Evolutionary conservation across 2,888 invertebrate species (phyloP).

Genomic region (Xestoiulus laeticollis): DNA sequence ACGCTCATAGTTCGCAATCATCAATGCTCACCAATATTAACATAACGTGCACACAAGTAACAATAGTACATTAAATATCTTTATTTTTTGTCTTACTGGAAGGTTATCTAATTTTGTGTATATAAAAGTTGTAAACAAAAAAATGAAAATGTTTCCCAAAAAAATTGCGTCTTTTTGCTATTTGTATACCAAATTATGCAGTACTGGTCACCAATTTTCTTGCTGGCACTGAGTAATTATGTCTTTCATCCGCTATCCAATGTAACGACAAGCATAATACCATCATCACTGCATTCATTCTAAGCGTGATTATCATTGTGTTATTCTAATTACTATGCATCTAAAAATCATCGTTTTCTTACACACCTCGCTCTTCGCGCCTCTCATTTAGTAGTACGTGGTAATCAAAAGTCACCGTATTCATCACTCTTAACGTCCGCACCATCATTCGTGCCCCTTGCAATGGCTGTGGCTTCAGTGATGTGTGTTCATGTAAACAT

Average conservation of each 20-base stretch:
- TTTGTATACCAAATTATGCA: not conserved
- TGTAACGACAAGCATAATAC: constrained; percentile 35
- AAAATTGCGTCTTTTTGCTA: not conserved
- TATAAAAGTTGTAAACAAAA: not conserved
- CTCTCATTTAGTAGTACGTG: constrained; percentile 16
- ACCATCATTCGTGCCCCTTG: constrained; percentile 30
- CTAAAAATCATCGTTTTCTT: not conserved
- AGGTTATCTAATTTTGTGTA: not conserved
- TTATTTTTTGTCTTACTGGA: not conserved
- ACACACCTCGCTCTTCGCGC: not conserved
- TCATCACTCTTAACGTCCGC: not conserved
- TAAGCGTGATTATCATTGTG: not conserved
- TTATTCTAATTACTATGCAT: constrained; percentile 31
- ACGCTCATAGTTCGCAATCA: not conserved
- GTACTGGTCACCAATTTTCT: not conserved
- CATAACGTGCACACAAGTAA: no score
- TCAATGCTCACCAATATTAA: not conserved
- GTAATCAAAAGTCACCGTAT: constrained; percentile 30
- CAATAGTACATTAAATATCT: no score
- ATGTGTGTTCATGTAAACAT: constrained; percentile 47
- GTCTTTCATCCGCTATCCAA: constrained; percentile 25
- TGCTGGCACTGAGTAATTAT: not conserved
- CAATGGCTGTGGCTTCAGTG: constrained; percentile 49
- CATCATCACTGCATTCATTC: constrained; percentile 31
- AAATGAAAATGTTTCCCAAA: not conserved